phyloP scores from a whole-genome alignment of 2,797 vertebrate genomes.

The Euphonia xanthogaster region DNA sequence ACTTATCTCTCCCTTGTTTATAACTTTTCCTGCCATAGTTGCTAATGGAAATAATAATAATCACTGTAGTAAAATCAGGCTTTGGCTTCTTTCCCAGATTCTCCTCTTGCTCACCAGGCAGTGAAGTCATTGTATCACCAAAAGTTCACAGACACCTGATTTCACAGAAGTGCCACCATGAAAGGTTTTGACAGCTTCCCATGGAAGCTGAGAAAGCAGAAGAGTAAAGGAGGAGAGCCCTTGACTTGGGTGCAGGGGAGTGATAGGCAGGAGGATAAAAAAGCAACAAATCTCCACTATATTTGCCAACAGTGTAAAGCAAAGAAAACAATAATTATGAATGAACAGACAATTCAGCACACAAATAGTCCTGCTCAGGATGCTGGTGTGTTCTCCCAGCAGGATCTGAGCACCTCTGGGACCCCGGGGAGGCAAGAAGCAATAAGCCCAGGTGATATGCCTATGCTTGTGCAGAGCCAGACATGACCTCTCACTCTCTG shows the following conservation, averaged over 20 bases:
- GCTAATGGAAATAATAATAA: conserved; percentile 29
- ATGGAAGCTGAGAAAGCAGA: not conserved
- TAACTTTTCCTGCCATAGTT: not conserved
- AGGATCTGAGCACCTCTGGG: not conserved
- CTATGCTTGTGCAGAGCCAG: not conserved
- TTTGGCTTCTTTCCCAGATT: conserved; percentile 32
- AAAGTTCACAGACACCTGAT: not conserved
- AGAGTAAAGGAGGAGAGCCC: not conserved
- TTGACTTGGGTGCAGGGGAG: not conserved
- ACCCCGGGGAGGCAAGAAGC: not conserved
- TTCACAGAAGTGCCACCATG: not conserved
- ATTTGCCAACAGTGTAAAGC: not conserved
- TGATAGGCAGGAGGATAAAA: not conserved
- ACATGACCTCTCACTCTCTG: not conserved
- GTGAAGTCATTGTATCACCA: not conserved
- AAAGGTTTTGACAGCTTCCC: not conserved
- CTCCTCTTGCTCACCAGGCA: not conserved
- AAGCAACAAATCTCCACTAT: not conserved
- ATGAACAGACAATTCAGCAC: not conserved
- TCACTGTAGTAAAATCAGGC: not conserved
- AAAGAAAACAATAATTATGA: not conserved
- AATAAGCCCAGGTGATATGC: not conserved
- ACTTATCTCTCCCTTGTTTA: conserved; percentile 12
- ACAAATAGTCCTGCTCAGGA: not conserved
- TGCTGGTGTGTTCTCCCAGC: not conserved